Base-by-base conservation (phyloP, 2,113 vertebrate genomes). In the Chrysochloris asiatica region DNA sequence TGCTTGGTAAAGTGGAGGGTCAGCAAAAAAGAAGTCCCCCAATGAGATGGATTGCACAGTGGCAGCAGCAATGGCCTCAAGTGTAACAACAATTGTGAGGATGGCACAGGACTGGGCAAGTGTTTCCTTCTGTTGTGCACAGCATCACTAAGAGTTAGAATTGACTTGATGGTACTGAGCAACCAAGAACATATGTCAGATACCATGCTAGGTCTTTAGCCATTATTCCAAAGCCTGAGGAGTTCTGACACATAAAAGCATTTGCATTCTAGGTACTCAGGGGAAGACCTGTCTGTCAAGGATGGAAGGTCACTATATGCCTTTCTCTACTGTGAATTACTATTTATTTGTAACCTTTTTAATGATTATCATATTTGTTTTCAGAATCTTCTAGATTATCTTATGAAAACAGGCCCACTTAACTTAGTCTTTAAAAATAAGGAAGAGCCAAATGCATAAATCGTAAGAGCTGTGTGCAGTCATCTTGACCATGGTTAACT, bases 361-460 rank as follows among this genome's bases (percentile, higher is more conserved):
- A 80, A 63, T 54, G n/a, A 36, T 43, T 8, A 24, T 24, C 13
- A 69, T 3, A 80, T 11, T 69, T 80, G n/a, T 90, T 87, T 83
- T 87, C 54, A 87, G 63, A 83, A 80, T 69, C 41, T 61, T 69
- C 48, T 59, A 78, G 8, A 63, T 79, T 50, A 78, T 72, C 81
- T 72, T 80, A 76, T 11, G 61, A 41, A 86, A 85, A 86, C 38
- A 59, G 61, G 12, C 54, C 77, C 45, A 43, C 28, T 76, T 47
- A 84, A 86, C 36, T n/a, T 43, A 75, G 26, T 43, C 28, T 92
- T 24, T 83, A 77, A 89, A 94, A 89, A 80, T 12, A 83, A 83
- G 38, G 43, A 83, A 45, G 0, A 86, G 61, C 43, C 8, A 3
- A 88, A 79, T 21, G n/a, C 13, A 59, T 54, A 88, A 72, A 91